phyloP scores from a whole-genome alignment of 2,113 vertebrate genomes.

The Castor canadensis region DNA sequence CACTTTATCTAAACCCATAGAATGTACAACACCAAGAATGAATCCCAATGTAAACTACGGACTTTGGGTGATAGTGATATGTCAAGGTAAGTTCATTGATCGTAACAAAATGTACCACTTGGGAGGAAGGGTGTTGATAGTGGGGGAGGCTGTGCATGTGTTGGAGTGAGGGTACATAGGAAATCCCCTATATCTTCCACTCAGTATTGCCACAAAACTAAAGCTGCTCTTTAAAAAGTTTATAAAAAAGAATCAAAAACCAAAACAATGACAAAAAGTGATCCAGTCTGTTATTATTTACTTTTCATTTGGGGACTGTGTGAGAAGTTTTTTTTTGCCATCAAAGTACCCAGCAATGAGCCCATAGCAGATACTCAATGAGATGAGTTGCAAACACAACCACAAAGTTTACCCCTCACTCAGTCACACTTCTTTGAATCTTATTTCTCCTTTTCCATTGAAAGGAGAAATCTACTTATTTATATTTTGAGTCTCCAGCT shows the following conservation, averaged over 20 bases:
- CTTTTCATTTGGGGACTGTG: background rate
- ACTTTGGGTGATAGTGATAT: background rate
- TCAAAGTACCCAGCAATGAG: accelerated
- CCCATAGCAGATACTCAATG: accelerated
- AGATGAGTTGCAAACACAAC: no score
- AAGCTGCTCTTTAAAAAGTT: background rate
- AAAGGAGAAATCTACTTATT: background rate
- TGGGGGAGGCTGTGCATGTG: no score
- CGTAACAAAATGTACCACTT: no score
- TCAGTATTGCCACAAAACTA: background rate
- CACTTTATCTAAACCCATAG: no score
- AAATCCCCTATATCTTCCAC: no score
- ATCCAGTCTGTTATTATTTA: background rate
- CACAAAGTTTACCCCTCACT: background rate
- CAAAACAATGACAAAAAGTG: background rate
- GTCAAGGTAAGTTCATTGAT: accelerated
- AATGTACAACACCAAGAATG: no score
- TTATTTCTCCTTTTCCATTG: accelerated
- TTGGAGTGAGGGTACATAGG: accelerated
- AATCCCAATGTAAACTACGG: accelerated
- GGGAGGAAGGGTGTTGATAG: background rate
- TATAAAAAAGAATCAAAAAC: background rate
- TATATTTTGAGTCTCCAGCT: background rate
- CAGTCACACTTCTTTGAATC: background rate
- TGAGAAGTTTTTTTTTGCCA: background rate